Evolutionary conservation across 2,113 vertebrate species (phyloP).

Genomic region (Megaceryle torquata): DNA sequence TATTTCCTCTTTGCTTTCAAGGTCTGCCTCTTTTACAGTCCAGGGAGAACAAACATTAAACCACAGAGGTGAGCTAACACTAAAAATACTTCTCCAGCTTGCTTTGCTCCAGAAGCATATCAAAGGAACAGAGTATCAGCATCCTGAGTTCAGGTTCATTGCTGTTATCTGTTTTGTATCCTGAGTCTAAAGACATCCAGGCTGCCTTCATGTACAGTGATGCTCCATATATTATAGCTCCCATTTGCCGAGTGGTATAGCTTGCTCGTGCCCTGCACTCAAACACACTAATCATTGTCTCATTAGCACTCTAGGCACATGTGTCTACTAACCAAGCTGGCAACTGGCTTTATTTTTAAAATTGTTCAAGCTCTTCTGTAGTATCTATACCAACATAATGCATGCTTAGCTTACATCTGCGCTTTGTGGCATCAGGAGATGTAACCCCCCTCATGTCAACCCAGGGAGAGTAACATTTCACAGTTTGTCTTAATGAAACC

Average conservation of each 20-base stretch:
- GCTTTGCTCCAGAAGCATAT: not conserved
- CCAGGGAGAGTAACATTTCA: not conserved
- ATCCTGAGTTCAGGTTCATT: not conserved
- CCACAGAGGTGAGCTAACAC: not conserved
- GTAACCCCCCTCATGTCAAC: not conserved
- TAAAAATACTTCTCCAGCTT: not conserved
- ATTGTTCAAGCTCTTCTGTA: not conserved
- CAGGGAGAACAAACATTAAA: not conserved
- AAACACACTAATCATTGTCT: not conserved
- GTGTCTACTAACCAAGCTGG: not conserved
- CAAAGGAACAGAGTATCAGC: not conserved
- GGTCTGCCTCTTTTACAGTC: not conserved
- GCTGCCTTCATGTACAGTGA: rapidly evolving
- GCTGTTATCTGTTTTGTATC: not conserved
- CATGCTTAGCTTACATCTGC: not conserved
- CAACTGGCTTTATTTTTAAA: not conserved
- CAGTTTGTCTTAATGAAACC: not conserved
- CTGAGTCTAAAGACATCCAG: not conserved
- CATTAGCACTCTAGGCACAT: not conserved
- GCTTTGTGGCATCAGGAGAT: not conserved
- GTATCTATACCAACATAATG: not conserved
- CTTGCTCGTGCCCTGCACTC: not conserved
- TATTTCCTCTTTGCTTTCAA: not conserved
- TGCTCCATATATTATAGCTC: not conserved
- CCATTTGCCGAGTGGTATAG: rapidly evolving